These are phyloP conservation scores for Apamea monoglypha DNA, from an alignment of 2,888 invertebrate genomes.

Conservation along the genomic window DNA sequence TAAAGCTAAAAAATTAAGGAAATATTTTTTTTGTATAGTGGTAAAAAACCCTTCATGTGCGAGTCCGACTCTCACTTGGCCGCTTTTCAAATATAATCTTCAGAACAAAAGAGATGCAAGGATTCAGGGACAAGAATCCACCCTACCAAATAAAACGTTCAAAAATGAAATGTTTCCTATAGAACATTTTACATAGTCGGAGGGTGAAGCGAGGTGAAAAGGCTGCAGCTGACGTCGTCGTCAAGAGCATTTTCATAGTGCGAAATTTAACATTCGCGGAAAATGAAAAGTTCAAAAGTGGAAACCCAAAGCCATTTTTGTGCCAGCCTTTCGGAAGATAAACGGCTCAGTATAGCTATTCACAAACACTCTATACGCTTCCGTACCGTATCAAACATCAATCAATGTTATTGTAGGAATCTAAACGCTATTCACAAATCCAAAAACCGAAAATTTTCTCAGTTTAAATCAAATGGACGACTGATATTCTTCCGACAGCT, in stretches of 20 bases:
- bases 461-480: background rate
- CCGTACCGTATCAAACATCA: background rate
- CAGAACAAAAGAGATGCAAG: constrained; percentile 38
- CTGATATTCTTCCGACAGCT: background rate
- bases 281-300: background rate
- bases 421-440: background rate
- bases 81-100: constrained; percentile 16
- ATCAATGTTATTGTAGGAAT: background rate
- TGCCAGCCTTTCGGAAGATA: background rate
- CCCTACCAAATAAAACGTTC: constrained; percentile 52
- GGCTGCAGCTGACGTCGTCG: constrained; percentile 62
- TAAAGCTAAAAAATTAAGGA: background rate
- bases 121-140: constrained; percentile 3
- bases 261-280: constrained; percentile 8
- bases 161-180: constrained; percentile 49
- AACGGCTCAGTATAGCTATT: background rate
- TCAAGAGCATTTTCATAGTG: constrained; percentile 39
- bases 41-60: background rate
- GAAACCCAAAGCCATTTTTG: background rate
- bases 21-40: too few species aligned
- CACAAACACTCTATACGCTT: background rate
- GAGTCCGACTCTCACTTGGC: background rate
- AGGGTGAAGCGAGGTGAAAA: constrained; percentile 50
- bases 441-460: background rate
- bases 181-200: constrained; percentile 35